A percentile compares a stretch with the other conserved stretches of the same genome.
These are phyloP conservation scores for Homalodisca vitripennis DNA, from an alignment of 1,140 invertebrate species.

Conservation along the genomic window DNA sequence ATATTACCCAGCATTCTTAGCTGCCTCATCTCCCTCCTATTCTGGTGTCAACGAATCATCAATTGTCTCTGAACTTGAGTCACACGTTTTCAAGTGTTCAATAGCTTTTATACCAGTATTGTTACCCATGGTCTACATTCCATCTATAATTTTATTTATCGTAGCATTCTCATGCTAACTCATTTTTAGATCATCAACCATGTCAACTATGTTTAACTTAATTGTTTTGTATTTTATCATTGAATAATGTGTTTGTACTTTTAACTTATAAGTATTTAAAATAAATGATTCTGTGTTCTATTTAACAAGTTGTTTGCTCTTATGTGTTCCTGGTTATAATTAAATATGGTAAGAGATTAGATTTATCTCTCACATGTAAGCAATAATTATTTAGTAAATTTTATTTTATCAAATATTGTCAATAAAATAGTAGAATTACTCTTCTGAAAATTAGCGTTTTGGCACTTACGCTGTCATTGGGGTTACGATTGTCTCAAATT, in stretches of 20 bases:
- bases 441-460: too few species aligned
- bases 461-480: too few species aligned
- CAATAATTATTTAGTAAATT: too few species aligned
- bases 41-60: neutral
- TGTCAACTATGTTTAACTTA: neutral
- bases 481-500: too few species aligned
- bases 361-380: too few species aligned
- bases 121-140: conserved; percentile 7
- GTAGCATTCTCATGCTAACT: conserved; percentile 3
- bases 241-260: conserved; percentile 23
- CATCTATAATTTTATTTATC: conserved; percentile 1
- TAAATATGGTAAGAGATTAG: too few species aligned
- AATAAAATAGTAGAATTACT: too few species aligned
- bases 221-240: conserved; percentile 20
- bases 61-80: neutral
- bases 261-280: conserved; percentile 10
- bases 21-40: neutral
- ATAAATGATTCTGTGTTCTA: conserved; percentile 11
- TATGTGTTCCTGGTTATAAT: too few species aligned
- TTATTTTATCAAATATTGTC: too few species aligned
- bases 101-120: conserved; percentile 25
- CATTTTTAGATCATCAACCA: neutral
- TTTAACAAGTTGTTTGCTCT: neutral
- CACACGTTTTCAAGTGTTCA: neutral
- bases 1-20: conserved; percentile 13